Evolutionary conservation across 2,113 vertebrate species (phyloP).

Genomic region (Mola mola): DNA sequence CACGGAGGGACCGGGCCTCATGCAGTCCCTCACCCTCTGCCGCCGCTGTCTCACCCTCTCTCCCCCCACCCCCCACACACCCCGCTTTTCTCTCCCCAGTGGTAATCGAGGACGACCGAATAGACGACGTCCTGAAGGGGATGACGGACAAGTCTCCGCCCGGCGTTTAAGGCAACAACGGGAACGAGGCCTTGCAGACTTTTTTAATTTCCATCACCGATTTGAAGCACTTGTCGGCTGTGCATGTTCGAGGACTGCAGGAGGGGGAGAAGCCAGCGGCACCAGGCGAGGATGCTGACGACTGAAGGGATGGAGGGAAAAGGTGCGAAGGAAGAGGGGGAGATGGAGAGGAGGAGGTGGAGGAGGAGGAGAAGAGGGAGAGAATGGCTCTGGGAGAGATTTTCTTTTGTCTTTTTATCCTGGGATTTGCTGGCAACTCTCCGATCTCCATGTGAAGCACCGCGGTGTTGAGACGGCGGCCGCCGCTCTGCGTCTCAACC

Average conservation of each 20-base stretch:
- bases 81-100: conserved; percentile 79
- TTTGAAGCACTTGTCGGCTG: conserved; percentile 91
- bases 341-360: conserved; percentile 2
- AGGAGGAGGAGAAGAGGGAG: conserved; percentile 15
- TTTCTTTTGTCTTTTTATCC: too few relatives aligned
- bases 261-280: conserved; percentile 72
- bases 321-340: background rate
- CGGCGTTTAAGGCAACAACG: conserved; percentile 88
- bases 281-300: conserved; percentile 72
- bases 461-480: conserved; percentile 73
- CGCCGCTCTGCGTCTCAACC: conserved; percentile 70
- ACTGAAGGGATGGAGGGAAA: background rate
- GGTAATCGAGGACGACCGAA: conserved; percentile 99
- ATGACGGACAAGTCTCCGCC: conserved; percentile 97
- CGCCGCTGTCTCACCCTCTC: background rate
- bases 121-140: conserved; percentile 98
- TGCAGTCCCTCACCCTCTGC: too few relatives aligned
- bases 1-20: too few relatives aligned
- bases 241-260: conserved; percentile 87
- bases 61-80: background rate
- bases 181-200: conserved; percentile 83
- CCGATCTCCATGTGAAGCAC: conserved; percentile 81
- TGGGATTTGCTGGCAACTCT: conserved; percentile 88
- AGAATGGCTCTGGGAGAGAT: conserved; percentile 64
- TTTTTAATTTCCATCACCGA: conserved; percentile 85